Percentiles rank a stretch among this genome's conserved stretches.
These are phyloP conservation scores for Rhamnusium bicolor DNA, from an alignment of 2,888 invertebrate genomes.

Conservation along the genomic window DNA sequence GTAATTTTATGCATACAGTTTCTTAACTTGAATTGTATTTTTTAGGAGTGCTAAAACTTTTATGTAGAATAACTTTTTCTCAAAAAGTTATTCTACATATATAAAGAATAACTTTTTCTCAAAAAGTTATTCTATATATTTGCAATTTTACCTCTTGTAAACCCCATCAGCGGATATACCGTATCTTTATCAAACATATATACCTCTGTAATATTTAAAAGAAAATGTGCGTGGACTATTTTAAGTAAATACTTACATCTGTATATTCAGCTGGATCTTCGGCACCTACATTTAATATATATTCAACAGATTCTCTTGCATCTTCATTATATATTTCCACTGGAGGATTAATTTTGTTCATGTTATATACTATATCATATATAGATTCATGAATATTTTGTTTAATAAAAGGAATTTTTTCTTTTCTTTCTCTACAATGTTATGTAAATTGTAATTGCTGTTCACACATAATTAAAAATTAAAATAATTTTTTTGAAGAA, in stretches of 20 bases:
- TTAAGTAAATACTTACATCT: conserved; percentile 75
- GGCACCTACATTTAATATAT: conserved; percentile 72
- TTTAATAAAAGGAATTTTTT: conserved; percentile 79
- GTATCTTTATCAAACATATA: no score
- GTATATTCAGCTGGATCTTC: conserved; percentile 73
- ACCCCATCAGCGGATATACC: no score
- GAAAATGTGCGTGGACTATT: neutral
- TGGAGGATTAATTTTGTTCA: conserved; percentile 70
- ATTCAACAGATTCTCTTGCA: conserved; percentile 71
- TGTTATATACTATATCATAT: conserved; percentile 76
- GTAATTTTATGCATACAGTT: no score
- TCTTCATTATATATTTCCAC: conserved; percentile 73
- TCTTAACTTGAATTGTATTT: no score
- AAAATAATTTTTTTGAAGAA: neutral
- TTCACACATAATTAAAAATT: neutral
- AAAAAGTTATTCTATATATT: no score
- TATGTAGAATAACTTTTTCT: no score
- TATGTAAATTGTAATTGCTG: neutral
- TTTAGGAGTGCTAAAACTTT: no score
- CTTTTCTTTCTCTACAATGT: conserved; percentile 77
- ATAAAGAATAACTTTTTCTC: no score
- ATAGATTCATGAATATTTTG: conserved; percentile 86
- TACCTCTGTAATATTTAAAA: no score
- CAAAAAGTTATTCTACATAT: no score
- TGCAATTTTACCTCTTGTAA: no score